phyloP scores from a whole-genome alignment of 2,797 vertebrate species.

The Fistularia tabacaria region DNA sequence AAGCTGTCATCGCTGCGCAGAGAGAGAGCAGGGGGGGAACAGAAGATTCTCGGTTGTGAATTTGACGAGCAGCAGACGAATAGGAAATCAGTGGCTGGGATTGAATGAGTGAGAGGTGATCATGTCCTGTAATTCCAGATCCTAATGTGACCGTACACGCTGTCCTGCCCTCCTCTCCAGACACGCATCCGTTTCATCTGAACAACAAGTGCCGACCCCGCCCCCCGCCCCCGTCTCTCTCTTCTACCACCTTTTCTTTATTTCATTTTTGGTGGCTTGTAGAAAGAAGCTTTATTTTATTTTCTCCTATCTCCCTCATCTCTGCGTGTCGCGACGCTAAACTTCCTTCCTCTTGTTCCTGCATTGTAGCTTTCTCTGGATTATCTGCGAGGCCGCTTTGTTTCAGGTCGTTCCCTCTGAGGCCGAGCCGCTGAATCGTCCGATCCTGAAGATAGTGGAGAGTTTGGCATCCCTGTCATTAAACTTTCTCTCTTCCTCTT shows the following conservation, averaged over 20 bases:
- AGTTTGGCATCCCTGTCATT: no score
- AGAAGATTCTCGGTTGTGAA: conserved; percentile 14
- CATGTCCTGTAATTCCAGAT: conserved; percentile 49
- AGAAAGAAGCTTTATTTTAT: background rate
- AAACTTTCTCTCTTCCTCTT: no score
- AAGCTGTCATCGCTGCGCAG: conserved; percentile 47
- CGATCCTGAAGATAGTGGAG: no score
- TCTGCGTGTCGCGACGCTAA: no score
- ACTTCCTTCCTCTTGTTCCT: background rate
- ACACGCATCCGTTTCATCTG: conserved; percentile 33
- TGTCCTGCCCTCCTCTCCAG: conserved; percentile 31
- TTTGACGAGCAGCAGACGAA: conserved; percentile 31
- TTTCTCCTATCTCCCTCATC: no score
- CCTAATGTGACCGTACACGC: conserved; percentile 41
- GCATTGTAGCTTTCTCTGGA: background rate
- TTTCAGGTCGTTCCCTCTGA: no score
- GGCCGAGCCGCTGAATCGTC: no score
- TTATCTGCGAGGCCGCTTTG: background rate
- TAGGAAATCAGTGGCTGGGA: conserved; percentile 28
- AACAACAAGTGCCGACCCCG: conserved; percentile 20
- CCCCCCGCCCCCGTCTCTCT: background rate
- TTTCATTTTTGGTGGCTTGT: background rate
- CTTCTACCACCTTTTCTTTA: background rate
- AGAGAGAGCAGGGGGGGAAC: background rate
- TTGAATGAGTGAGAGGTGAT: conserved; percentile 33